phyloP scores from a whole-genome alignment of 53 echinoderm and acorn worm species.

The Echinometra lucunter region DNA sequence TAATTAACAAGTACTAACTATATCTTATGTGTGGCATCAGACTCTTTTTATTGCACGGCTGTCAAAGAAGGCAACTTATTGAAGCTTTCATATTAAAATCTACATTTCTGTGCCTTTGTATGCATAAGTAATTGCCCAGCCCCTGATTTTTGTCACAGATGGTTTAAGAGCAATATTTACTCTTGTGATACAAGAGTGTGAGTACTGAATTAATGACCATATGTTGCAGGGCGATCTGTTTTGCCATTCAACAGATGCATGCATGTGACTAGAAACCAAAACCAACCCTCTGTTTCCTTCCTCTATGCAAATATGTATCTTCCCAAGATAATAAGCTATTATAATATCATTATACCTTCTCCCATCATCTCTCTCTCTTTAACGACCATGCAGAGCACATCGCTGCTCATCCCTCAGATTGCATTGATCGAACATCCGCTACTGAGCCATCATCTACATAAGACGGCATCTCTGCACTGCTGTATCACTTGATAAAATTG shows the following conservation, averaged over 20 bases:
- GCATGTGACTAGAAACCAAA: slow-evolving; percentile 10
- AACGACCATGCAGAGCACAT: slow-evolving; percentile 35
- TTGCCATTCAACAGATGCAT: slow-evolving; percentile 26
- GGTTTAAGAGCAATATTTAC: neutral
- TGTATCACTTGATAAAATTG: slow-evolving; percentile 37
- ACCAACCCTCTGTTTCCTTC: neutral
- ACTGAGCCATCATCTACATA: slow-evolving; percentile 9
- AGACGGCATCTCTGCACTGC: slow-evolving; percentile 7
- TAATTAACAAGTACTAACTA: too few species aligned
- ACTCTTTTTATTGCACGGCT: neutral
- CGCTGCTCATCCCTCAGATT: neutral
- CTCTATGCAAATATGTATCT: slow-evolving; percentile 42
- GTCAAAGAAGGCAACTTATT: neutral
- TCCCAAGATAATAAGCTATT: slow-evolving; percentile 62
- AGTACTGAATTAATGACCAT: neutral
- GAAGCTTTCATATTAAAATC: neutral
- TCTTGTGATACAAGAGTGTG: neutral
- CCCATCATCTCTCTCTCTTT: slow-evolving; percentile 3
- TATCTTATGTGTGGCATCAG: neutral
- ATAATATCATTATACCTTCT: slow-evolving; percentile 61
- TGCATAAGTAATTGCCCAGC: neutral
- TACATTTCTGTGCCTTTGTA: neutral
- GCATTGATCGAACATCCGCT: neutral
- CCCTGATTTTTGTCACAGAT: neutral
- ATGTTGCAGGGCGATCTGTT: neutral